Percentiles rank a stretch among this genome's conserved stretches.
phyloP scores from a whole-genome alignment of 2,888 invertebrate species.

The Philonicus albiceps region DNA sequence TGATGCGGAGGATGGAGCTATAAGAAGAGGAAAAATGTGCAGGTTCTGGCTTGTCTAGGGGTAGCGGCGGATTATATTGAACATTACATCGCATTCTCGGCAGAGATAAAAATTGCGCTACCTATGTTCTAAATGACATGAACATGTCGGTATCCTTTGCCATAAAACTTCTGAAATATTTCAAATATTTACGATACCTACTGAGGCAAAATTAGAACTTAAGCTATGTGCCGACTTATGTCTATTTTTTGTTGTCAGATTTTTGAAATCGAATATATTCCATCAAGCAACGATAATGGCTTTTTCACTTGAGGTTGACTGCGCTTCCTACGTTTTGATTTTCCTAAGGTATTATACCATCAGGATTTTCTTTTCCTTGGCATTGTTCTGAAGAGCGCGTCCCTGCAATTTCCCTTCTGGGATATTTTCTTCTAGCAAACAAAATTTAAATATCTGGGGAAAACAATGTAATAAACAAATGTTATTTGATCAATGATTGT shows the following conservation, averaged over 20 bases:
- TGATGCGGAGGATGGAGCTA: not conserved
- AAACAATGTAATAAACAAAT: not conserved
- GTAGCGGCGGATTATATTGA: constrained; percentile 16
- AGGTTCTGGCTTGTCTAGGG: not conserved
- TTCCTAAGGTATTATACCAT: not conserved
- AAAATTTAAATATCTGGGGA: not conserved
- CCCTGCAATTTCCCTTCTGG: not conserved
- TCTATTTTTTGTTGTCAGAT: not conserved
- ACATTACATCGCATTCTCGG: constrained; percentile 21
- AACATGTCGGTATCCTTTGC: constrained; percentile 38
- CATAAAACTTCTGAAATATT: constrained; percentile 16
- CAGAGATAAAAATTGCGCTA: constrained; percentile 32
- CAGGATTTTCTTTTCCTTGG: not conserved
- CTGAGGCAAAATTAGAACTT: not conserved
- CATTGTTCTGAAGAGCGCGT: not conserved
- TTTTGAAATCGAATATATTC: constrained; percentile 11
- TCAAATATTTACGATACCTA: constrained; percentile 30
- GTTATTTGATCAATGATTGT: not conserved
- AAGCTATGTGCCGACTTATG: not conserved
- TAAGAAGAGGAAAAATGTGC: not conserved
- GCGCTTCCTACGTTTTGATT: not conserved
- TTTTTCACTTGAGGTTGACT: not conserved
- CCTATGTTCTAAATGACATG: constrained; percentile 21
- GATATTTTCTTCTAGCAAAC: not conserved
- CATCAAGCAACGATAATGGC: not conserved